Percentiles rank a stretch among this genome's conserved stretches.
Evolutionary conservation across 2,797 vertebrate species (phyloP).

Genomic region (Saxicola maurus): DNA sequence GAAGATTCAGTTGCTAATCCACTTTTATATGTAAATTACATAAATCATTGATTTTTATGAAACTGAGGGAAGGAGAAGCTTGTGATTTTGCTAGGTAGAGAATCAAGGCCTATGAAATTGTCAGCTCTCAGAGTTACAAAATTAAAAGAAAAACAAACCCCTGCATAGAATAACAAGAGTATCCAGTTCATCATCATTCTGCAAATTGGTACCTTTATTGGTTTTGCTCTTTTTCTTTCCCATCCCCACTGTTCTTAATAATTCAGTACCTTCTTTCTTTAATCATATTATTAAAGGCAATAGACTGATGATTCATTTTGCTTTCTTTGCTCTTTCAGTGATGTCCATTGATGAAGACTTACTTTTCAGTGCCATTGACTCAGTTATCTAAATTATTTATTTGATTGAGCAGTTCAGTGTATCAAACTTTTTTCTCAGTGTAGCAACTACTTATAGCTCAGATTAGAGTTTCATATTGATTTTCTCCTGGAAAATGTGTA

Average conservation of each 20-base stretch:
- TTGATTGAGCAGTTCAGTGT: slow-evolving; percentile 39
- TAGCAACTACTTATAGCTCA: slow-evolving; percentile 16
- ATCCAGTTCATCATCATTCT: slow-evolving; percentile 9
- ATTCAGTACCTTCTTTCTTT: slow-evolving; percentile 55
- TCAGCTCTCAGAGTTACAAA: background rate
- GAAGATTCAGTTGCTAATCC: background rate
- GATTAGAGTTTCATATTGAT: slow-evolving; percentile 42
- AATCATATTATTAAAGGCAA: slow-evolving; percentile 56
- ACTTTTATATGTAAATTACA: slow-evolving; percentile 24
- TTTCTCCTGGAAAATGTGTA: slow-evolving; percentile 15
- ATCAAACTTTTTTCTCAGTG: slow-evolving; percentile 28
- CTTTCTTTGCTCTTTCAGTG: slow-evolving; percentile 47
- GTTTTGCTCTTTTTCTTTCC: slow-evolving; percentile 25
- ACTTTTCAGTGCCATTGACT: slow-evolving; percentile 33
- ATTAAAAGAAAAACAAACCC: background rate
- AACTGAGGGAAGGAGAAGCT: background rate
- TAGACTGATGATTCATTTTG: slow-evolving; percentile 51
- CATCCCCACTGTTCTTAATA: slow-evolving; percentile 24
- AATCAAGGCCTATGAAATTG: background rate
- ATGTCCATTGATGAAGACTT: slow-evolving; percentile 59
- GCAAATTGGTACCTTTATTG: background rate
- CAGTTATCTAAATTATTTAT: slow-evolving; percentile 60
- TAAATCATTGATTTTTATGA: background rate
- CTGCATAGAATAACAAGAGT: background rate
- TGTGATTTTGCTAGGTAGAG: background rate